Conservation (phyloP, 2,113 vertebrate species). For the Cololabis saira region DNA sequence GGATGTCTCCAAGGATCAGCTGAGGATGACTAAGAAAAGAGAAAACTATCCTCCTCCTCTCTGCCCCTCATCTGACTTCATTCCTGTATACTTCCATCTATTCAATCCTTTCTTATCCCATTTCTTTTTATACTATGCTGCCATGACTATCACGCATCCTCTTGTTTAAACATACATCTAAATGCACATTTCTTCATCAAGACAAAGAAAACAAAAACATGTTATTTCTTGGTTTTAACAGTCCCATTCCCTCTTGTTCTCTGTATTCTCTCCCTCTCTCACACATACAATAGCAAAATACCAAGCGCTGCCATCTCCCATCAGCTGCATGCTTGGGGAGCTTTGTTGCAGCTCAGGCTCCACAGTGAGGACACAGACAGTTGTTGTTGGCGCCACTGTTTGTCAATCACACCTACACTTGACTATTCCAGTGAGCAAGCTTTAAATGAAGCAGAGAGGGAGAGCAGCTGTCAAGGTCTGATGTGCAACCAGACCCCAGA, state of each 20-base stretch:
- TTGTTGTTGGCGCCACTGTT: slow-evolving; percentile 50
- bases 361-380: slow-evolving; percentile 55
- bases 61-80: slow-evolving; percentile 27
- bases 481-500: slow-evolving; percentile 33
- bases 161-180: slow-evolving; percentile 25
- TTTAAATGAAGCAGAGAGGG: slow-evolving; percentile 20
- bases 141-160: slow-evolving; percentile 30
- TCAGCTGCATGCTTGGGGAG: slow-evolving; percentile 54
- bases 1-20: slow-evolving; percentile 60
- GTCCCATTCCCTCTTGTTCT: slow-evolving; percentile 50
- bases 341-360: slow-evolving; percentile 20
- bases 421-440: slow-evolving; percentile 27
- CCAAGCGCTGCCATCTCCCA: slow-evolving; percentile 66
- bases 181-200: slow-evolving; percentile 18
- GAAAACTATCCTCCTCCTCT: slow-evolving; percentile 42
- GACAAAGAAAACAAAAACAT: slow-evolving; percentile 58
- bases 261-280: slow-evolving; percentile 29
- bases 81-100: slow-evolving; percentile 42
- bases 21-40: slow-evolving; percentile 54
- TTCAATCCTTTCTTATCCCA: slow-evolving; percentile 23
- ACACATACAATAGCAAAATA: slow-evolving; percentile 63
- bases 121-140: slow-evolving; percentile 4
- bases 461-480: slow-evolving; percentile 44
- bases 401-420: slow-evolving; percentile 65
- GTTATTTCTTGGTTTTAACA: slow-evolving; percentile 45